phyloP scores from a whole-genome alignment of 2,888 invertebrate species.

The Stratiomys singularior region DNA sequence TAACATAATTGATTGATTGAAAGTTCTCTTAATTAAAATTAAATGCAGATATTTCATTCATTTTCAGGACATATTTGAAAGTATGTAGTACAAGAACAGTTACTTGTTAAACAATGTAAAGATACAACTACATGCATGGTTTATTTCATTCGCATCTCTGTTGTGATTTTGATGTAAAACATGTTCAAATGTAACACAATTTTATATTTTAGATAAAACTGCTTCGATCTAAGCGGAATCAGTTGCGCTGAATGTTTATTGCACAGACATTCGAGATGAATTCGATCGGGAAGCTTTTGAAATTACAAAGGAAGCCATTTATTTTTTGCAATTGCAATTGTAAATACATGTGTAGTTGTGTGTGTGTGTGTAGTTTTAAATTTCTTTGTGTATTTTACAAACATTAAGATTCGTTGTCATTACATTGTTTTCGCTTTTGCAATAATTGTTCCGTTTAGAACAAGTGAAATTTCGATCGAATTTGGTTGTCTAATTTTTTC shows the following conservation, averaged over 20 bases:
- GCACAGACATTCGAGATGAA: background rate
- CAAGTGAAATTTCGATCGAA: background rate
- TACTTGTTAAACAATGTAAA: background rate
- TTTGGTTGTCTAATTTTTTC: background rate
- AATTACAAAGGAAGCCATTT: background rate
- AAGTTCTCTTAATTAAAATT: no score
- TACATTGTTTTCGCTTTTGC: background rate
- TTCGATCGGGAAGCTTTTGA: background rate
- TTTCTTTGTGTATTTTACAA: background rate
- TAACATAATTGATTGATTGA: no score
- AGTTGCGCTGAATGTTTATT: no score
- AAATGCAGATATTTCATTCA: no score
- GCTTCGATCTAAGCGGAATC: no score
- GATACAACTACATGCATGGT: no score
- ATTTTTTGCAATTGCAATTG: background rate
- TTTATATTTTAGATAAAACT: no score
- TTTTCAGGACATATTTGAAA: background rate
- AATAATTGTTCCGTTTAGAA: background rate
- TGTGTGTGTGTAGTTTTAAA: background rate
- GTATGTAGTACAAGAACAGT: background rate
- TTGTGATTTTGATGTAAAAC: no score
- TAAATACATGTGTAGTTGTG: background rate
- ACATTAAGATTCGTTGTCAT: background rate
- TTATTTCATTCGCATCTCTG: no score
- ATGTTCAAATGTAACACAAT: no score